These are phyloP conservation scores for Avahi laniger DNA, from an alignment of 2,797 vertebrate genomes.

Conservation along the genomic window DNA sequence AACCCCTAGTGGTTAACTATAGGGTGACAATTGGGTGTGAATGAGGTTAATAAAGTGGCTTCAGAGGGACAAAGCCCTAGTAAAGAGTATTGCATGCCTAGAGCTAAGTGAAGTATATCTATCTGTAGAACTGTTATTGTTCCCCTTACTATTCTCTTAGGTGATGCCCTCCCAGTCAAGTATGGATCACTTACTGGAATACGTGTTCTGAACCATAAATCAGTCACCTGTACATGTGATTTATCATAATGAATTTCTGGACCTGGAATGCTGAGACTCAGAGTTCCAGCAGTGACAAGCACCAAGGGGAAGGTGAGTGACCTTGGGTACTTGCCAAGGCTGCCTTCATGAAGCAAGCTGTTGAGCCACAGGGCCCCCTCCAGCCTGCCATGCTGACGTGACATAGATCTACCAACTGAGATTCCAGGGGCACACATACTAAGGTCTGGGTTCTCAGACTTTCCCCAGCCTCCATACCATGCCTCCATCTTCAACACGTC, in stretches of 20 bases:
- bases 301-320: background rate
- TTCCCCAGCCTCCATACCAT: background rate
- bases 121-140: background rate
- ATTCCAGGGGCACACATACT: background rate
- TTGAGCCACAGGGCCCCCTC: background rate
- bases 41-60: background rate
- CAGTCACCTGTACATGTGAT: background rate
- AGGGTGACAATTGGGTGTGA: background rate
- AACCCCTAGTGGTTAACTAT: background rate
- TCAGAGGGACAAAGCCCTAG: background rate
- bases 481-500: background rate
- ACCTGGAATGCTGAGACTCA: background rate
- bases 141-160: background rate
- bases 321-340: background rate
- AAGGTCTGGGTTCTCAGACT: background rate
- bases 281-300: background rate
- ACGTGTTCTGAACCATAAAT: background rate
- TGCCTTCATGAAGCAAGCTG: background rate
- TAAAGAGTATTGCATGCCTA: background rate
- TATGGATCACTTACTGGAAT: background rate
- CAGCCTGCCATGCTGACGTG: background rate
- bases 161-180: background rate
- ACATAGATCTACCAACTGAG: background rate
- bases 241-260: constrained; percentile 1
- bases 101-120: background rate